Conservation (phyloP, 2,113 vertebrate genomes). For the Triplophysa tibetana region DNA sequence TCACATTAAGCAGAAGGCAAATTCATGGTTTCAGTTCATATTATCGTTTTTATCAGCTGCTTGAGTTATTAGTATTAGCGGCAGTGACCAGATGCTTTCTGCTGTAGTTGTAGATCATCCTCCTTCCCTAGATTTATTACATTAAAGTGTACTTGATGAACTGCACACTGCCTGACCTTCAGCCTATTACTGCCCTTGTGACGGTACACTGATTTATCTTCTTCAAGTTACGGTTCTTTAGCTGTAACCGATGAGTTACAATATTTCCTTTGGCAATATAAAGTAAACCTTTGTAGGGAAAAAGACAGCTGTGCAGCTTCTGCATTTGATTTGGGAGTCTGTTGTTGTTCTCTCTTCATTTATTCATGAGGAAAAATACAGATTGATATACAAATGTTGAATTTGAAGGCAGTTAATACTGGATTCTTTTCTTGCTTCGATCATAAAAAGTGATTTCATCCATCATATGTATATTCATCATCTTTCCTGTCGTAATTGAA, state of each 20-base stretch:
- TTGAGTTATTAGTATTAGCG: constrained; percentile 10
- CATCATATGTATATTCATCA: neutral
- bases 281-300: neutral
- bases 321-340: neutral
- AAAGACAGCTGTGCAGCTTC: neutral
- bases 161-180: constrained; percentile 5
- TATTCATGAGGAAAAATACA: too few species aligned
- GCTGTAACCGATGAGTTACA: neutral
- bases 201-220: neutral
- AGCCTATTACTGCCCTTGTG: neutral
- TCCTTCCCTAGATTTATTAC: constrained; percentile 18
- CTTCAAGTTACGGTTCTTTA: neutral
- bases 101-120: constrained; percentile 10
- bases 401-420: neutral
- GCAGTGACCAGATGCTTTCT: neutral
- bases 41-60: constrained; percentile 23
- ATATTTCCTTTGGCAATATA: constrained; percentile 1
- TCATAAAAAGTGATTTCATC: neutral
- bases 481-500: neutral
- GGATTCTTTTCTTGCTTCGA: neutral
- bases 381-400: too few species aligned
- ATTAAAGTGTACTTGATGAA: constrained; percentile 1
- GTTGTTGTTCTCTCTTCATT: too few species aligned
- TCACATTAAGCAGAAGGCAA: neutral
- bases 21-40: constrained; percentile 12